Percentiles rank a stretch among this genome's conserved stretches.
These are phyloP conservation scores for Semaprochilodus insignis DNA, from an alignment of 2,797 vertebrate genomes.

Conservation along the genomic window DNA sequence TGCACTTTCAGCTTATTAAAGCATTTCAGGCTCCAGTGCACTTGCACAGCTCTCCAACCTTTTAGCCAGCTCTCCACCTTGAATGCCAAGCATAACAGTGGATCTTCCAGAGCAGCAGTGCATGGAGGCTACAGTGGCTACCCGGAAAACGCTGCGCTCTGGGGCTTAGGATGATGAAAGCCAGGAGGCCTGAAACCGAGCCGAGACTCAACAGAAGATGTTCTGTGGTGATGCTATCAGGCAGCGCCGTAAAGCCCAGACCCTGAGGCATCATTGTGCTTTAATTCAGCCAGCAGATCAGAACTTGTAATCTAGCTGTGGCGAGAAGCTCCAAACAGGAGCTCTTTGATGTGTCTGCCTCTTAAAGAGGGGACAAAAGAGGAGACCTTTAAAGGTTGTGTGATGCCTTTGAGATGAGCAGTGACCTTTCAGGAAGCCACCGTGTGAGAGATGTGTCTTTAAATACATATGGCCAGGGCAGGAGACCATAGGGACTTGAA, in stretches of 20 bases:
- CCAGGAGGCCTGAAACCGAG: constrained; percentile 40
- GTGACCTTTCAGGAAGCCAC: constrained; percentile 75
- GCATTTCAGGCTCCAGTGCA: constrained; percentile 57
- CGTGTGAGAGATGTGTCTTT: constrained; percentile 56
- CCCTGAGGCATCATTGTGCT: constrained; percentile 40
- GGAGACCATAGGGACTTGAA: constrained; percentile 57
- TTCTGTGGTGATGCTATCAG: constrained; percentile 50
- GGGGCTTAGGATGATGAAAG: constrained; percentile 49
- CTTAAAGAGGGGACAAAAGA: constrained; percentile 73
- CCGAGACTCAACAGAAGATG: constrained; percentile 47
- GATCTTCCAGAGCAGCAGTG: constrained; percentile 73
- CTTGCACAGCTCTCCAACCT: constrained; percentile 58
- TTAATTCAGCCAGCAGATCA: constrained; percentile 64
- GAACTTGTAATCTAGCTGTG: constrained; percentile 67
- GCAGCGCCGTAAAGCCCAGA: constrained; percentile 44
- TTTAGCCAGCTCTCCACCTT: constrained; percentile 71
- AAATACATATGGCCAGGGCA: constrained; percentile 55
- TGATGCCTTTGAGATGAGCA: constrained; percentile 74
- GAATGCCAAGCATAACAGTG: constrained; percentile 78
- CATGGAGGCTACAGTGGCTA: constrained; percentile 65
- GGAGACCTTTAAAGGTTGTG: constrained; percentile 80
- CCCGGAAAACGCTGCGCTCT: constrained; percentile 51
- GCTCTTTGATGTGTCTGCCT: constrained; percentile 70
- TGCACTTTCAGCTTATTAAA: constrained; percentile 62
- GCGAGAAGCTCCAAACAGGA: constrained; percentile 45